These are phyloP conservation scores for Pogonomyrmex barbatus DNA, from an alignment of 1,140 invertebrate species.

Conservation along the genomic window DNA sequence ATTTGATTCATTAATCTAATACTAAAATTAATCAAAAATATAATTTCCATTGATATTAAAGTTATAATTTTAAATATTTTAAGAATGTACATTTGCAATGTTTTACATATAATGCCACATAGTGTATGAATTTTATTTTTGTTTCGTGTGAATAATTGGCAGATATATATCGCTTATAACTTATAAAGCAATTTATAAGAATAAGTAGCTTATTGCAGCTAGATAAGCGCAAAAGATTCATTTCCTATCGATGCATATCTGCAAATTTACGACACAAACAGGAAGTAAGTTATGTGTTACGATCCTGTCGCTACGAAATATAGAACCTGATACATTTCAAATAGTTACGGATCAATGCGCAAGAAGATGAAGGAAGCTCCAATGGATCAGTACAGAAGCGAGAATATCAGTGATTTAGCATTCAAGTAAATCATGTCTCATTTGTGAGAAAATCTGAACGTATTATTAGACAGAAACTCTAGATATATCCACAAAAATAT, in stretches of 20 bases:
- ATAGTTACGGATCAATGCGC: conserved; percentile 37
- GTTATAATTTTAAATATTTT: not conserved
- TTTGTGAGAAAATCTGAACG: not conserved
- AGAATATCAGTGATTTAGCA: not conserved
- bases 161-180: not conserved
- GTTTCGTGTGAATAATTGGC: not conserved
- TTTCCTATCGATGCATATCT: conserved; percentile 35
- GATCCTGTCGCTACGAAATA: conserved; percentile 23
- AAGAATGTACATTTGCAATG: not conserved
- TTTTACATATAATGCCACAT: not conserved
- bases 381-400: not conserved
- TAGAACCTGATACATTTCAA: conserved; percentile 31
- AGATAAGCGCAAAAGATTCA: conserved; percentile 11
- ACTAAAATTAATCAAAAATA: not conserved
- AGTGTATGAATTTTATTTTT: not conserved
- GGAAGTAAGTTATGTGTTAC: not conserved
- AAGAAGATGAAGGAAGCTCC: conserved; percentile 18
- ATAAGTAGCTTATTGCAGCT: not conserved
- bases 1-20: not conserved
- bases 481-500: conserved; percentile 14
- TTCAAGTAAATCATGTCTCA: conserved; percentile 32
- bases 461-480: not conserved
- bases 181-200: conserved; percentile 27
- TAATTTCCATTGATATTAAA: not conserved
- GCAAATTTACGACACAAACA: conserved; percentile 34